phyloP scores from a whole-genome alignment of 2,113 vertebrate species.

The Numenius arquata region DNA sequence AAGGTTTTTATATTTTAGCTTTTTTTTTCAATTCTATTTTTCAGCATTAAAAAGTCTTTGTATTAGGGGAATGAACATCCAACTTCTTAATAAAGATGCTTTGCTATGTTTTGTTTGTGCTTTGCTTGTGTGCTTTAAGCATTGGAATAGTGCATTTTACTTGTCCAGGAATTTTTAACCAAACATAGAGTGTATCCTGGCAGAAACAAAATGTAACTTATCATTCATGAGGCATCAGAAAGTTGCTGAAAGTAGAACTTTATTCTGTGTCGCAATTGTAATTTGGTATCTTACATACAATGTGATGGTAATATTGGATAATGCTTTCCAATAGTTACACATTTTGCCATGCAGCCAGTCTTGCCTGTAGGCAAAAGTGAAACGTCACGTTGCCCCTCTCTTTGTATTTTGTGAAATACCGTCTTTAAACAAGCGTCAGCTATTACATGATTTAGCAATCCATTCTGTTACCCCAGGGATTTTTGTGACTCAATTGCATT shows the following conservation, averaged over 20 bases:
- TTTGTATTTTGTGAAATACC: background rate
- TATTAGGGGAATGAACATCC: background rate
- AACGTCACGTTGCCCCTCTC: background rate
- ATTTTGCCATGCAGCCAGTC: background rate
- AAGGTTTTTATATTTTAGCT: background rate
- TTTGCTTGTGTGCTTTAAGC: background rate
- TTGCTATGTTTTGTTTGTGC: background rate
- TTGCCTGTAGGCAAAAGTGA: background rate
- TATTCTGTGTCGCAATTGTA: background rate
- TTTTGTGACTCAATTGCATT: background rate
- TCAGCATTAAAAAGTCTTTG: background rate
- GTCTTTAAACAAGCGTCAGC: background rate
- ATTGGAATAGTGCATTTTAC: background rate
- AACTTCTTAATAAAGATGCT: background rate
- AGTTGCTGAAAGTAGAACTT: background rate
- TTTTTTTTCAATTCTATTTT: background rate
- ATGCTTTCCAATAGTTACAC: background rate
- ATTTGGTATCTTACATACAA: background rate
- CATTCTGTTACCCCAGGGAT: background rate
- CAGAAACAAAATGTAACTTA: background rate
- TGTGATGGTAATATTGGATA: background rate
- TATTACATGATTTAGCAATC: background rate
- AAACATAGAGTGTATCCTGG: background rate
- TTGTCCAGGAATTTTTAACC: background rate
- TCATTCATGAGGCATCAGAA: background rate